A percentile compares a stretch with the other conserved stretches of the same genome.
Evolutionary conservation across 2,888 invertebrate genomes (phyloP).

Genomic region (Plusia festucae): DNA sequence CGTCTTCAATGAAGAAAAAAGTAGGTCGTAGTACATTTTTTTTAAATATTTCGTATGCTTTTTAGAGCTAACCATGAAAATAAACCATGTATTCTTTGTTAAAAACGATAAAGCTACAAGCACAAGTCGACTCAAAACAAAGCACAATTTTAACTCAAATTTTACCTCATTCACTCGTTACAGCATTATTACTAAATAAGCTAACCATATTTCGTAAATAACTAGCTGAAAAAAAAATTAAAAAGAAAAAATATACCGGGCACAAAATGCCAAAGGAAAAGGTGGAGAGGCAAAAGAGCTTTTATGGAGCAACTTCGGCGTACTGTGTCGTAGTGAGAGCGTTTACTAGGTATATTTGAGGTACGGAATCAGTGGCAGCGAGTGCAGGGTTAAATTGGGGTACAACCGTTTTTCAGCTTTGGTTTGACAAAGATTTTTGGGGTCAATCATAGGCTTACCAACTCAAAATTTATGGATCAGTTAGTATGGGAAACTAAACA

Average conservation of each 20-base stretch:
- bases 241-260: conserved; percentile 66
- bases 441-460: not conserved
- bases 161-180: not conserved
- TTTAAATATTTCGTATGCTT: not conserved
- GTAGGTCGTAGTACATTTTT: too few relatives aligned
- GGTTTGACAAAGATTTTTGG: conserved; percentile 20
- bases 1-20: too few relatives aligned
- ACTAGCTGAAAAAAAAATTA: conserved; percentile 52
- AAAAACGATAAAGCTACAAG: not conserved
- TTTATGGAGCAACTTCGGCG: conserved; percentile 84
- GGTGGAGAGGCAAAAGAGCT: conserved; percentile 84
- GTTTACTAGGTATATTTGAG: conserved; percentile 74
- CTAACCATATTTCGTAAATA: conserved; percentile 52
- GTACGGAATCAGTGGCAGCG: conserved; percentile 64
- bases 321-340: conserved; percentile 78
- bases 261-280: conserved; percentile 83
- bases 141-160: not conserved
- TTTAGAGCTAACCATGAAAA: not conserved
- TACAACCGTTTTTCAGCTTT: conserved; percentile 33
- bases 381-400: conserved; percentile 30
- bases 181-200: conserved; percentile 38
- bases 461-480: not conserved
- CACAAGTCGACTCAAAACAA: not conserved
- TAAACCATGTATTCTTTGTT: not conserved
- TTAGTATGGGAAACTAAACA: not conserved